Base-by-base conservation (phyloP, 2,113 vertebrate species). In the Polyodon spathula region DNA sequence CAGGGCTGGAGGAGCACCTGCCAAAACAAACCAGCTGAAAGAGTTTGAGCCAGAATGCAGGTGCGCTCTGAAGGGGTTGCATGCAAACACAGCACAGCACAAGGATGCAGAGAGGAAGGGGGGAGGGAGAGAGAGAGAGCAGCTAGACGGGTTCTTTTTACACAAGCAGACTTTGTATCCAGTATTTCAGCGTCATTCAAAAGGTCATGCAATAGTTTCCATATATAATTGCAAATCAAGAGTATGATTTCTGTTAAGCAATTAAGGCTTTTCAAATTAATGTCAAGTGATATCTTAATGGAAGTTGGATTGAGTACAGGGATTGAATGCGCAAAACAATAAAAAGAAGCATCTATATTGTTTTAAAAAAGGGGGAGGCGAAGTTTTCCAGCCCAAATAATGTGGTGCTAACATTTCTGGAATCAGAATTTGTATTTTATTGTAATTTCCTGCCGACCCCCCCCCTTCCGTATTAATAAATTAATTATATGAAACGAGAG, bases 401-500 rank as follows among this genome's bases (percentile, higher is more conserved):
- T n/a, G n/a, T n/a, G n/a, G n/a, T n/a, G n/a, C n/a, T n/a, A n/a
- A n/a, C n/a, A n/a, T n/a, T n/a, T n/a, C n/a, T n/a, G n/a, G n/a
- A n/a, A n/a, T n/a, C n/a, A n/a, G n/a, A n/a, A n/a, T n/a, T n/a
- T n/a, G n/a, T n/a, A n/a, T n/a, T n/a, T n/a, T n/a, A n/a, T n/a
- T n/a, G n/a, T 46, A 54, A n/a, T 42, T 44, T 27, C 58, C 17
- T 17, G 40, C 16, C 44, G 27, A 4, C 12, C 63, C 64, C 74
- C 75, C 68, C 50, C 60, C 17, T 53, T 67, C 70, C 70, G 74
- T 66, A 70, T 75, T 71, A 78, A 75, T 78, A 68, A 73, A 78
- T 75, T 75, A 77, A 72, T 74, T 71, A n/a, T n/a, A n/a, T n/a
- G 65, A 38, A 65, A 61, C 70, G 64, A 65, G 69, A 71, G 75